phyloP scores from a whole-genome alignment of 2,888 invertebrate genomes.

The Perizoma flavofasciatum region DNA sequence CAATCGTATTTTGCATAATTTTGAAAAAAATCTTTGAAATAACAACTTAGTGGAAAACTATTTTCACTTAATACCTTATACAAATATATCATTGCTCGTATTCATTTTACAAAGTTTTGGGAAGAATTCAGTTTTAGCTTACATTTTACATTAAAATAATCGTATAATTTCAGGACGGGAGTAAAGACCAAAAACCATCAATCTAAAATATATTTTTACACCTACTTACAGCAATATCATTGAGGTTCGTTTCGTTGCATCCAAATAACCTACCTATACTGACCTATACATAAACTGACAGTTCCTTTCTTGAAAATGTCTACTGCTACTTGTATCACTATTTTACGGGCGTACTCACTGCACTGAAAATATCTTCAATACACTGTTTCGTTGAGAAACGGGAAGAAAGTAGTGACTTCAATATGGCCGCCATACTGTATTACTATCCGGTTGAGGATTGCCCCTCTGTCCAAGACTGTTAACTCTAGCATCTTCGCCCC shows the following conservation, averaged over 20 bases:
- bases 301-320: conserved; percentile 43
- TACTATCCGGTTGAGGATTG: conserved; percentile 85
- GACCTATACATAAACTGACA: conserved; percentile 38
- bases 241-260: conserved; percentile 67
- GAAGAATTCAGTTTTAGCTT: conserved; percentile 7
- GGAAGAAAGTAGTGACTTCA: conserved; percentile 61
- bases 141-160: conserved; percentile 46
- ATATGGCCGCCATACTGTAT: conserved; percentile 92
- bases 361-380: conserved; percentile 8
- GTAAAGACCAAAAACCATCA: conserved; percentile 59
- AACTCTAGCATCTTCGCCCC: conserved; percentile 84
- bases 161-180: conserved; percentile 79
- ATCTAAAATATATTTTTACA: conserved; percentile 49
- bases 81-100: not conserved
- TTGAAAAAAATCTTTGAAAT: conserved; percentile 1
- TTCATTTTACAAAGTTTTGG: conserved; percentile 1
- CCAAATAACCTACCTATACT: conserved; percentile 35
- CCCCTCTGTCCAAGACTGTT: conserved; percentile 82
- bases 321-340: conserved; percentile 28
- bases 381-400: conserved; percentile 26
- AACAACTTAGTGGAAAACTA: conserved; percentile 1
- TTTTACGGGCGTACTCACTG: conserved; percentile 18
- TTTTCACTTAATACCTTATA: not conserved
- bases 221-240: conserved; percentile 51
- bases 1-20: conserved; percentile 5